phyloP scores from a whole-genome alignment of 2,797 vertebrate genomes.

The Carcharodon carcharias region DNA sequence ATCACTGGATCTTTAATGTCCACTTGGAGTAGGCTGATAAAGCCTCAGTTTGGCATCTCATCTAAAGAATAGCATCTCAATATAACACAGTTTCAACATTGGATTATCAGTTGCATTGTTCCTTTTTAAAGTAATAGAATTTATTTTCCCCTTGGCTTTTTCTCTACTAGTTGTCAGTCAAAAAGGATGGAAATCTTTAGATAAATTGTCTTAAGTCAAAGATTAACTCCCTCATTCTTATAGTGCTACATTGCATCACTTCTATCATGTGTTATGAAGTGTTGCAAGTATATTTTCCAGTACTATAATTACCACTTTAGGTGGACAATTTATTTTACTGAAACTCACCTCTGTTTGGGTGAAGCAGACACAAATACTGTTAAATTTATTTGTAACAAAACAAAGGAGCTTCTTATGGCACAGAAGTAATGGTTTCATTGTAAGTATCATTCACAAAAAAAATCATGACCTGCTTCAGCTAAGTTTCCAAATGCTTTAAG shows the following conservation, averaged over 20 bases:
- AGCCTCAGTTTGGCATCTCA: background rate
- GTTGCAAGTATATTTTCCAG: background rate
- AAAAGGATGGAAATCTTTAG: background rate
- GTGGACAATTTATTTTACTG: background rate
- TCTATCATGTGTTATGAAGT: background rate
- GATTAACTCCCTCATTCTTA: background rate
- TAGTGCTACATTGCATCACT: background rate
- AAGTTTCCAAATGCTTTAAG: background rate
- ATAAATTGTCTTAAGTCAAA: background rate
- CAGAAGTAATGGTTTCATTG: background rate
- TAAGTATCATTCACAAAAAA: background rate
- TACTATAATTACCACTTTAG: background rate
- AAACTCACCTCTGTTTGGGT: background rate
- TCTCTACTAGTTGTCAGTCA: background rate
- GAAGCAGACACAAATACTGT: background rate
- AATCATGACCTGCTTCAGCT: background rate
- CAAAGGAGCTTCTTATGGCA: background rate
- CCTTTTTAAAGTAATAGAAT: background rate
- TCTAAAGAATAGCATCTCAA: background rate
- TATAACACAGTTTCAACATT: no score
- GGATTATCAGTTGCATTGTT: background rate
- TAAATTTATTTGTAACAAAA: slow-evolving; percentile 19
- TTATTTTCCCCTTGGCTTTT: background rate
- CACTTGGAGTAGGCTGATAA: background rate
- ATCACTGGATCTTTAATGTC: background rate